Conservation (phyloP, 1,140 invertebrate genomes). For the Luehdorfia chinensis region DNA sequence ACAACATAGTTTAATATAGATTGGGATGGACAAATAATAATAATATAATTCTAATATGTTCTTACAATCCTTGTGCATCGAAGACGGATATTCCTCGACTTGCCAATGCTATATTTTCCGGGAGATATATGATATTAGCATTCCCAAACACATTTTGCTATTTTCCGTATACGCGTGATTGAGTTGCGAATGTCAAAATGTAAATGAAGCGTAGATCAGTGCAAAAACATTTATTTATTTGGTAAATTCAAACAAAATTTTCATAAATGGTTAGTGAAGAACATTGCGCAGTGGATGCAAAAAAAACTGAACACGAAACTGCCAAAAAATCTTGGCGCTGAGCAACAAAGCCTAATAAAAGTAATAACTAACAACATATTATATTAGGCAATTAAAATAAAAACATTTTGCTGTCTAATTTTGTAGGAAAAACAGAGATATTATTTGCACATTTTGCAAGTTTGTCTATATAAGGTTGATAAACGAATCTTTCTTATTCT, state of each 20-base stretch:
- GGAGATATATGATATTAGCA: neutral
- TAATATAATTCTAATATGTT: neutral
- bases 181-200: neutral
- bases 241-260: conserved; percentile 31
- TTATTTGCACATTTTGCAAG: no score
- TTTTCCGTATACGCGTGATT: neutral
- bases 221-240: conserved; percentile 19
- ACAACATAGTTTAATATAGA: neutral
- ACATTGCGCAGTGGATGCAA: conserved; percentile 22
- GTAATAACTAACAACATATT: no score
- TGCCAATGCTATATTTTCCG: neutral
- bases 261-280: conserved; percentile 38
- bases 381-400: no score
- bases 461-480: no score
- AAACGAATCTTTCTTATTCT: no score
- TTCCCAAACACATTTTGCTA: neutral
- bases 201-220: neutral
- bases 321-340: no score
- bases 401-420: no score
- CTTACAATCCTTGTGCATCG: neutral
- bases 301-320: conserved; percentile 30
- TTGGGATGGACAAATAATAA: neutral
- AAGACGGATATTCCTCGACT: neutral
- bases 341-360: no score
- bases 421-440: no score